Base-by-base conservation (phyloP, 2,888 invertebrate genomes). In the Acrocyrtus sp. region DNA sequence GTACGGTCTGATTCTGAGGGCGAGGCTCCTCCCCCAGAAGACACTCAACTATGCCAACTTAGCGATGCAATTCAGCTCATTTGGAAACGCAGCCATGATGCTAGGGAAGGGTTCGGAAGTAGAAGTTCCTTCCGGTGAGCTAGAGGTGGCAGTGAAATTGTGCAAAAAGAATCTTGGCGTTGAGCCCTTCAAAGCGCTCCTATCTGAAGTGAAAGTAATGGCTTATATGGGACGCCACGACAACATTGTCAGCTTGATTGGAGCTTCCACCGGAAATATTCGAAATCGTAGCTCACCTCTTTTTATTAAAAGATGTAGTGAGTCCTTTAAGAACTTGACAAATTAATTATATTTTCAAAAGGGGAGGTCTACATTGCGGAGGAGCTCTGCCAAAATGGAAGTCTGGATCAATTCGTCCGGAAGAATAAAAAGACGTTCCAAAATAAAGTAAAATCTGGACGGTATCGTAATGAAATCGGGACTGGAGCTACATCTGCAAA, bases 151-250 rank as follows among this genome's bases (percentile, higher is more conserved):
- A 2, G 65, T 77, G 4, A 77, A 77, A 51, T 62, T 65, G 12
- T 58, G 65, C 24, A 72, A 69, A 19, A 63, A 47, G 22, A 57
- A 62, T 48, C 39, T 68, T 27, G 75, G 68, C 17, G 58, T 69
- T 15, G 19, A 15, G 10, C 56, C 54, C 26, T 77, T 77, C 53
- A 77, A 77, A 45, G 69, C 72, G 5, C 41, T 77, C 34, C 69
- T 77, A 1, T 66, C 73, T 17, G 77, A 77, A 70, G 39, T 77
- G 3, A 77, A 77, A 61, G 72, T 77, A 17, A 77, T 77, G 77
- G 69, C 69, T 6, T 43, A 69, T 48, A 47, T 77, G 10, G 77
- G 77, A 1, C 34, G 15, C n/a, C 76, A 77, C 47, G 41, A 61
- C 8, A 77, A 77, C 24, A 60, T 77, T 19, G 74, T 70, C 8